These are phyloP conservation scores for Sclerodermus sp. DNA, from an alignment of 2,888 invertebrate genomes.

Conservation along the genomic window DNA sequence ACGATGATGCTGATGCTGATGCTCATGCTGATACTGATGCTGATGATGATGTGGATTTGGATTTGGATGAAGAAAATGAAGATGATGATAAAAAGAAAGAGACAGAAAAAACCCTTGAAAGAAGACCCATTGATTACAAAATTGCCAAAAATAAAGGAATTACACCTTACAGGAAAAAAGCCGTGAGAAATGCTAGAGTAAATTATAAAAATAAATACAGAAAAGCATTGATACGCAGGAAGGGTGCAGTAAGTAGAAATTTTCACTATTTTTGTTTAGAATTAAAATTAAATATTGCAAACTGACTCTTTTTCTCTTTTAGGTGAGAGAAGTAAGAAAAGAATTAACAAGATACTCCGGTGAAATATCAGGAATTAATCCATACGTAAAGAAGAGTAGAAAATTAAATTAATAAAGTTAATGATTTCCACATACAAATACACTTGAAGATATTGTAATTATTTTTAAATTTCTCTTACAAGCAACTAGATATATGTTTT, in stretches of 20 bases:
- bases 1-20: conserved; percentile 28
- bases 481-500: too few relatives aligned
- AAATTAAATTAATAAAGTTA: conserved; percentile 70
- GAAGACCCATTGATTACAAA: conserved; percentile 87
- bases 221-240: conserved; percentile 89
- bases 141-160: conserved; percentile 96
- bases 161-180: conserved; percentile 88
- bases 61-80: conserved; percentile 50
- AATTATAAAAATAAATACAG: conserved; percentile 91
- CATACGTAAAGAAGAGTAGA: conserved; percentile 84
- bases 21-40: conserved; percentile 11
- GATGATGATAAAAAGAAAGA: conserved; percentile 22
- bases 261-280: not conserved
- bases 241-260: conserved; percentile 75
- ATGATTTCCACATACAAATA: too few relatives aligned
- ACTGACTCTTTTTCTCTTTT: conserved; percentile 31
- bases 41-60: conserved; percentile 31
- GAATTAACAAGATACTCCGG: conserved; percentile 85
- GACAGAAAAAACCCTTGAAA: conserved; percentile 55
- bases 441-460: not conserved
- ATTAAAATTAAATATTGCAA: too few relatives aligned
- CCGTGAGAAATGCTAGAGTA: conserved; percentile 90
- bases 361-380: conserved; percentile 92
- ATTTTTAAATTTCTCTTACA: too few relatives aligned
- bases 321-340: conserved; percentile 77